A percentile compares a stretch with the other conserved stretches of the same genome.
Conservation (phyloP, 2,113 vertebrate genomes). For the Nibea albiflora region DNA sequence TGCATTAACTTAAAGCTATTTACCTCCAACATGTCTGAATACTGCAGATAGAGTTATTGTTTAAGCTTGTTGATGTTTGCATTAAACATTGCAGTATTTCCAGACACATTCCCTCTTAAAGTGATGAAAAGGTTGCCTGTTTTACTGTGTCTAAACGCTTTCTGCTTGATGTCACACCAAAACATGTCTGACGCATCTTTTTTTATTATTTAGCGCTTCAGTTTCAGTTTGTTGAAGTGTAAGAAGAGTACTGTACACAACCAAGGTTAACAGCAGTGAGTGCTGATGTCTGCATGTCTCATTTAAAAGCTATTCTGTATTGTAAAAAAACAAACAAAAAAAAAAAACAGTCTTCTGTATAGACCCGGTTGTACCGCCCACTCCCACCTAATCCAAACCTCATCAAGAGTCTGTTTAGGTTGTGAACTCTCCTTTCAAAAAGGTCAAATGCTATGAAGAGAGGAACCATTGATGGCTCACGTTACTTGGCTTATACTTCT, state of each 20-base stretch:
- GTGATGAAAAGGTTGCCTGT: background rate
- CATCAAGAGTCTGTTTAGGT: conserved; percentile 11
- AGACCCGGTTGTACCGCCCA: background rate
- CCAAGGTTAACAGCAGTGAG: background rate
- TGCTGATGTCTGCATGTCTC: background rate
- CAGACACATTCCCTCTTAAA: background rate
- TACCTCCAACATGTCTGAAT: background rate
- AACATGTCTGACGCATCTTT: background rate
- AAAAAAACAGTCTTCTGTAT: background rate
- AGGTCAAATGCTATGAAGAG: conserved; percentile 33
- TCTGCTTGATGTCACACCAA: background rate
- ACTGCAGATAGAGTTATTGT: background rate
- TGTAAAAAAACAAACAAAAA: background rate
- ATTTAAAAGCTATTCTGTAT: background rate
- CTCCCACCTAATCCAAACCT: conserved; percentile 33
- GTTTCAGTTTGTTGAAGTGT: background rate
- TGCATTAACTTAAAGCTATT: background rate
- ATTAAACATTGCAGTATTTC: background rate
- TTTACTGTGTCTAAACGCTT: background rate
- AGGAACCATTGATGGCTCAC: conserved; percentile 35
- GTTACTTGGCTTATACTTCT: conserved; percentile 18
- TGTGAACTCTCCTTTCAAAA: background rate
- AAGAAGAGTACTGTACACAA: background rate
- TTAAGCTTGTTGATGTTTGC: background rate
- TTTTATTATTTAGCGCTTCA: background rate